Evolutionary conservation across 2,113 vertebrate genomes (phyloP).

Genomic region (Rhizomys pruinosus): DNA sequence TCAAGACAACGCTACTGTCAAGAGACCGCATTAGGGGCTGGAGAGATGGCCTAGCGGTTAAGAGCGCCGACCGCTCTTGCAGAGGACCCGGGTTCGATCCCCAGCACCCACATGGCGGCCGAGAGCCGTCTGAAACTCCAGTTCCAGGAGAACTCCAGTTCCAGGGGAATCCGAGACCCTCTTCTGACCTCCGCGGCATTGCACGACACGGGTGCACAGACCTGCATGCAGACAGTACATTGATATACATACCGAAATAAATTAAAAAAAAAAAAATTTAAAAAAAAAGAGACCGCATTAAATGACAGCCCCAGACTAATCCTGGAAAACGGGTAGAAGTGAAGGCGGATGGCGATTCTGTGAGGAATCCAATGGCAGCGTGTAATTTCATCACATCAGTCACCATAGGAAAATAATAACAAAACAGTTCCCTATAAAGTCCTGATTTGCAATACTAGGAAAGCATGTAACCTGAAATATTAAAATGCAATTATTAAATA

Average conservation of each 20-base stretch:
- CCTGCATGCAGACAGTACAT: too few relatives aligned
- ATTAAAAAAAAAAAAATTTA: too few relatives aligned
- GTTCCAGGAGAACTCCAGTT: too few relatives aligned
- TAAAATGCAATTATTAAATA: conserved; percentile 82
- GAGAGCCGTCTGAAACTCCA: too few relatives aligned
- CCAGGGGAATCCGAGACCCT: too few relatives aligned
- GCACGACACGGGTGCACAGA: too few relatives aligned
- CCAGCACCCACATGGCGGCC: too few relatives aligned
- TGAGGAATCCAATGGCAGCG: conserved; percentile 49
- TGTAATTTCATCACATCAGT: conserved; percentile 77
- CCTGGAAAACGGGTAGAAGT: conserved; percentile 21
- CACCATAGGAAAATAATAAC: conserved; percentile 76
- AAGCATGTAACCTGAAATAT: conserved; percentile 81
- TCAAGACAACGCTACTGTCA: not conserved
- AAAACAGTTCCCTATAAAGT: conserved; percentile 72
- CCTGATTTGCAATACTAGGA: conserved; percentile 76
- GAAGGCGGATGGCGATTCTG: conserved; percentile 59
- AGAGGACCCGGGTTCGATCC: too few relatives aligned
- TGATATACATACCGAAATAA: too few relatives aligned
- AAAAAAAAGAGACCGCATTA: not conserved
- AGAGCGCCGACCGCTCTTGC: too few relatives aligned
- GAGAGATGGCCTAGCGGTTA: too few relatives aligned
- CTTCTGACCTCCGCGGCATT: too few relatives aligned
- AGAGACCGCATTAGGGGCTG: not conserved
- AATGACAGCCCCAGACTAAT: not conserved